These are phyloP conservation scores for Corydoras maculifer DNA, from an alignment of 2,113 vertebrate genomes.

Conservation along the genomic window DNA sequence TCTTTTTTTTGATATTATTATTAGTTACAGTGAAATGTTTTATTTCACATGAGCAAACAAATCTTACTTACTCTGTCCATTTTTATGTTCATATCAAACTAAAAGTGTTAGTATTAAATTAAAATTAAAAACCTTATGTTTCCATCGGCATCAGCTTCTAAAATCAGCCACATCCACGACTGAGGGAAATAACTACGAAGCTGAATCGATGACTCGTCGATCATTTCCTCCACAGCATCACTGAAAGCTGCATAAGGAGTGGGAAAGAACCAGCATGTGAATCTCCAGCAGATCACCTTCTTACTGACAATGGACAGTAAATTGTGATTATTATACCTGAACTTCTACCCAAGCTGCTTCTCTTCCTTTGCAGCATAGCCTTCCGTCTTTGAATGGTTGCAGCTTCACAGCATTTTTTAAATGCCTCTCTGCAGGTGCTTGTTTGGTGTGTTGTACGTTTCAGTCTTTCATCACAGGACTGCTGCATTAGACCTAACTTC, in stretches of 20 bases:
- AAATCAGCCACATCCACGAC: conserved; percentile 48
- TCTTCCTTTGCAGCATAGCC: not conserved
- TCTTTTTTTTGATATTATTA: too few species aligned
- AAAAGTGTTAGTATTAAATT: too few species aligned
- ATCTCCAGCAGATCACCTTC: too few species aligned
- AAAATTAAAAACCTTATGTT: conserved; percentile 30
- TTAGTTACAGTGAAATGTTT: too few species aligned
- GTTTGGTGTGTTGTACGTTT: conserved; percentile 12
- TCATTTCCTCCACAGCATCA: not conserved
- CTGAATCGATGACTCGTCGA: conserved; percentile 31
- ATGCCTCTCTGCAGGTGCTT: conserved; percentile 20
- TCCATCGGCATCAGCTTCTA: conserved; percentile 26
- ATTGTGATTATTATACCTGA: not conserved
- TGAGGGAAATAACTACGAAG: conserved; percentile 47
- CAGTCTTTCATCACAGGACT: conserved; percentile 33
- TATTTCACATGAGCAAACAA: too few species aligned
- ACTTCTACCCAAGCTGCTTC: conserved; percentile 56
- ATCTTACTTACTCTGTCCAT: too few species aligned
- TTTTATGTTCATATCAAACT: too few species aligned
- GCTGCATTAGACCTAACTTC: conserved; percentile 3
- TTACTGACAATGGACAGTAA: too few species aligned
- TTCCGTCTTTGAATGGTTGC: conserved; percentile 16
- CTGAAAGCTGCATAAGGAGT: not conserved
- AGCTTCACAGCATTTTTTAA: conserved; percentile 45
- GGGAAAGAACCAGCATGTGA: not conserved